Evolutionary conservation across 2,888 invertebrate genomes (phyloP), one percentile per base, ranked within the genome.

Genomic region (Cenopis cana): DNA sequence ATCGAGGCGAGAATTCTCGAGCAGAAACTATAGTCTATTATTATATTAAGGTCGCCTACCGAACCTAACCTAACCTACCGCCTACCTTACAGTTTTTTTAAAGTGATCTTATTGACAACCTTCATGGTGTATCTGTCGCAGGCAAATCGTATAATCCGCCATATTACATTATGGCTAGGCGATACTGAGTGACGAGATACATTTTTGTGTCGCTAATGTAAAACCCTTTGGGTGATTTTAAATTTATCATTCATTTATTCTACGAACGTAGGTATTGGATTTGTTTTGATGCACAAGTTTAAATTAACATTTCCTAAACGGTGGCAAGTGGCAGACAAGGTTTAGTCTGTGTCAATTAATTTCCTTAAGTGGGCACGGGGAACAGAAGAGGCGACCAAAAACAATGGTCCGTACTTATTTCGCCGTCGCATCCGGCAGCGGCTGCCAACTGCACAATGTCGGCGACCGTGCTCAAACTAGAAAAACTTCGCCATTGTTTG

Each of bases 311-410:
- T 50, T 62, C 14, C 18, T 62, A 62, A 62, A 52, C 18, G 36
- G 10, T 49, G 14, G 2, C 33, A 41, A 41, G 41, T 1, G 11
- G 33, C 50, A 81, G 85, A 83, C 83, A 81, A 82, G 82, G 84
- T 88, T 88, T 41, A 38, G 65, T 56, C 82, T 82, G 82, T 87
- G 87, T 89, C 89, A 90, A 89, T 90, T 92, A 89, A 90, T 91
- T 91, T 89, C 81, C 82, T 87, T 88, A 89, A 90, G 89, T 89
- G 87, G 86, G 83, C 81, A 88, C 85, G 87, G 85, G 83, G 80
- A 82, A 82, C 78, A 76, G 83, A 83, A 84, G 82, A 81, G 76
- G 76, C 83, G 82, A 85, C 84, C 81, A 85, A 85, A 86, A 88
- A 89, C 89, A 89, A 91, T 83, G 86, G 80, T 76, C 77, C 77